phyloP scores from a whole-genome alignment of 2,888 invertebrate species.

The Melanostoma mellinum region DNA sequence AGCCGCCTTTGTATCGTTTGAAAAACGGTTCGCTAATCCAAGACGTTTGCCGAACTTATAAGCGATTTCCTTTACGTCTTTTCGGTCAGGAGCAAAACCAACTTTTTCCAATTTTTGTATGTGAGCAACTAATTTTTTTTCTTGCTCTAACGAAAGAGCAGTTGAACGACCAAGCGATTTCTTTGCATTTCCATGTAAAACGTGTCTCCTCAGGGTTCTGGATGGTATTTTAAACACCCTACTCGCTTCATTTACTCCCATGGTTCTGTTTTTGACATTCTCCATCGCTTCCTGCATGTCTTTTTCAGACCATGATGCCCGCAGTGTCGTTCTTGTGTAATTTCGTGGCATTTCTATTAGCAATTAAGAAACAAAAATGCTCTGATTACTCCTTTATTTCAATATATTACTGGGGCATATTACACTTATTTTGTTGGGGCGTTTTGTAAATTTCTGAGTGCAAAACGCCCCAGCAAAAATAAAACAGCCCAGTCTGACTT shows the following conservation, averaged over 20 bases:
- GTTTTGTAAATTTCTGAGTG: conserved; percentile 10
- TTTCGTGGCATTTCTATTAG: conserved; percentile 28
- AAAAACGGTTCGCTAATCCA: conserved; percentile 1
- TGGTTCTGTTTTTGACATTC: neutral
- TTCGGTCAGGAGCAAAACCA: conserved; percentile 8
- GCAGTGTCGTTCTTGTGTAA: neutral
- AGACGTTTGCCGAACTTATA: conserved; percentile 21
- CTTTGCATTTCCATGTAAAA: neutral
- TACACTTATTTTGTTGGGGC: conserved; percentile 16
- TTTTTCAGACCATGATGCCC: conserved; percentile 8
- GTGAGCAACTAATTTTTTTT: conserved; percentile 20
- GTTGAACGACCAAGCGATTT: conserved; percentile 7
- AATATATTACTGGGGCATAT: conserved; percentile 7
- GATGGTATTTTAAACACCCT: neutral
- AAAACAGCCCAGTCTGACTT: neutral
- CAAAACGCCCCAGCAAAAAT: conserved; percentile 24
- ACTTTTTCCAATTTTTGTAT: conserved; percentile 16
- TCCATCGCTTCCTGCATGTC: conserved; percentile 16
- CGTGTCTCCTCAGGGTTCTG: conserved; percentile 8
- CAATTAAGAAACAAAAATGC: conserved; percentile 2
- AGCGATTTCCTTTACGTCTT: conserved; percentile 19
- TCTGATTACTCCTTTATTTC: conserved; percentile 11
- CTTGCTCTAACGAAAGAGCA: neutral
- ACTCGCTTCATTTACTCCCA: conserved; percentile 13
- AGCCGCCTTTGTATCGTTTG: neutral